Evolutionary conservation across 23 tunicate species (phyloP).

Genomic region (Ascidia mentula): DNA sequence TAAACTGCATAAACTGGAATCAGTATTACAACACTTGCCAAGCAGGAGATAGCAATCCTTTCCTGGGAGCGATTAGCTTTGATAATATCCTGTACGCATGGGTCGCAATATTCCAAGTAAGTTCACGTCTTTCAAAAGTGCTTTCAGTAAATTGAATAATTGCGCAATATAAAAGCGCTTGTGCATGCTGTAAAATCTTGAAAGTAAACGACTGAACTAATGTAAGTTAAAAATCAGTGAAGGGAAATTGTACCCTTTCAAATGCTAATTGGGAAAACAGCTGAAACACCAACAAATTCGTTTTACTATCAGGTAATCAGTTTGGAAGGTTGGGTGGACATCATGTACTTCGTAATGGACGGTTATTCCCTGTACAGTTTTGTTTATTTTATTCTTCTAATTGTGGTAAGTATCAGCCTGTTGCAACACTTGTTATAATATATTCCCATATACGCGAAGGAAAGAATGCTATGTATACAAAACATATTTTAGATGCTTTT

Average conservation of each 20-base stretch:
- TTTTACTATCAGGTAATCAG: conserved; percentile 56
- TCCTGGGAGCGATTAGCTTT: conserved; percentile 63
- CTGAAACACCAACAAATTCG: no score
- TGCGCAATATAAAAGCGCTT: no score
- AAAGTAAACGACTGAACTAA: no score
- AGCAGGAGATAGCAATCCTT: conserved; percentile 64
- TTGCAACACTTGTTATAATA: no score
- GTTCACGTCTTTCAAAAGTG: not conserved
- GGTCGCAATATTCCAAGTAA: conserved; percentile 91
- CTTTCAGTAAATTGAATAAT: no score
- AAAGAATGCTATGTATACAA: no score
- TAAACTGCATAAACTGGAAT: conserved; percentile 74
- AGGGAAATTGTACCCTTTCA: no score
- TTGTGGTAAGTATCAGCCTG: conserved; percentile 71
- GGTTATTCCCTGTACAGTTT: conserved; percentile 81
- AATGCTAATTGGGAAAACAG: no score
- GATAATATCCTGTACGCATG: conserved; percentile 92
- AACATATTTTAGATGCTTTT: no score
- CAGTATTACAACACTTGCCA: conserved; percentile 63
- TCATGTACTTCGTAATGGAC: conserved; percentile 89
- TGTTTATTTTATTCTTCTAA: conserved; percentile 74
- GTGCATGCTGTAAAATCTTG: no score
- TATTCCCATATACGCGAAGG: no score
- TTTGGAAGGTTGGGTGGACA: conserved; percentile 93
- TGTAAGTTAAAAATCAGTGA: no score